Evolutionary conservation across 1,140 invertebrate genomes (phyloP).

Genomic region (Asbolus verrucosus): DNA sequence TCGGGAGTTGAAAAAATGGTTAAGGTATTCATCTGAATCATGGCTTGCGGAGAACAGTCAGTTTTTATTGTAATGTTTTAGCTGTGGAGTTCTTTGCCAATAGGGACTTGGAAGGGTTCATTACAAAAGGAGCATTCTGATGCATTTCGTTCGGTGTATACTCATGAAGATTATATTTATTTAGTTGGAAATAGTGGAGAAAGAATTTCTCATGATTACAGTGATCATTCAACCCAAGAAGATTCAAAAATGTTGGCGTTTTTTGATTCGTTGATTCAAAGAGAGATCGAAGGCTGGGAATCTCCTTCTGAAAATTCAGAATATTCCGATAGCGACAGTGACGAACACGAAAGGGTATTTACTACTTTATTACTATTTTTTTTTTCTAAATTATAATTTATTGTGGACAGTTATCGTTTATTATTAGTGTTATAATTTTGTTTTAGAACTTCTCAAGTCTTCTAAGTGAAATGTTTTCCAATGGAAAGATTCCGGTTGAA

Average conservation of each 20-base stretch:
- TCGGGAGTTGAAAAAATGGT: slow-evolving; percentile 97
- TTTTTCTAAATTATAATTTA: neutral
- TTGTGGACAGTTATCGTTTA: slow-evolving; percentile 14
- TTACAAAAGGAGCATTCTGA: slow-evolving; percentile 70
- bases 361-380: neutral
- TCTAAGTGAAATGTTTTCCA: slow-evolving; percentile 51
- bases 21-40: slow-evolving; percentile 71
- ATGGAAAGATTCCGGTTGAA: slow-evolving; percentile 47
- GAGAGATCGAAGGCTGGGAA: slow-evolving; percentile 84
- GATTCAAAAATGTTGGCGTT: slow-evolving; percentile 97
- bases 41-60: too few species aligned
- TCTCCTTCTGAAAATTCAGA: slow-evolving; percentile 58
- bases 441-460: slow-evolving; percentile 19
- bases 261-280: slow-evolving; percentile 92
- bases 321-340: slow-evolving; percentile 69
- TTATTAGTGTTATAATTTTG: slow-evolving; percentile 3
- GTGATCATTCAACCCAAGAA: slow-evolving; percentile 86
- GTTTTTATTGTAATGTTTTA: slow-evolving; percentile 60
- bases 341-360: slow-evolving; percentile 49
- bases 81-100: slow-evolving; percentile 83
- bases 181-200: slow-evolving; percentile 83
- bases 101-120: slow-evolving; percentile 71
- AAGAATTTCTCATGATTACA: slow-evolving; percentile 83
- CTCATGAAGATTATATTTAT: slow-evolving; percentile 87
- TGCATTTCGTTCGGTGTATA: slow-evolving; percentile 82